phyloP scores from a whole-genome alignment of 2,888 invertebrate genomes.

The Ellobium chinense region DNA sequence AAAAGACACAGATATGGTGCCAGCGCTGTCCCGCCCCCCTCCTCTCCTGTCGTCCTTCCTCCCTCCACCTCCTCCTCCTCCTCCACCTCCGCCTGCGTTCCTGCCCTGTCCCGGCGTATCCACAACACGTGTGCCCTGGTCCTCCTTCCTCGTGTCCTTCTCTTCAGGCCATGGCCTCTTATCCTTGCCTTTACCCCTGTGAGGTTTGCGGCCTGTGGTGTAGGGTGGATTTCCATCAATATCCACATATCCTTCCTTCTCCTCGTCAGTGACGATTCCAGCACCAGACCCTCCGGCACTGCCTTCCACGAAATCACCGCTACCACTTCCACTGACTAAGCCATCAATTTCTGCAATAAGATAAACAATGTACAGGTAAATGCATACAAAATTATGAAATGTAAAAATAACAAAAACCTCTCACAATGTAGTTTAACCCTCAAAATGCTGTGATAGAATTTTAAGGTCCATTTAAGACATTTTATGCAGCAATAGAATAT shows the following conservation, averaged over 20 bases:
- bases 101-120: neutral
- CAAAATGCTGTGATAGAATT: too few species aligned
- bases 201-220: neutral
- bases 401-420: too few species aligned
- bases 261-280: conserved; percentile 27
- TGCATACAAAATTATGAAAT: too few species aligned
- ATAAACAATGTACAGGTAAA: too few species aligned
- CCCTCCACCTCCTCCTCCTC: neutral
- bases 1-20: neutral
- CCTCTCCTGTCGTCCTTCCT: conserved; percentile 7
- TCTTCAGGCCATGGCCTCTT: neutral
- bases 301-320: neutral
- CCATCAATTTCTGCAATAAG: conserved; percentile 52
- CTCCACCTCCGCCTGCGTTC: neutral
- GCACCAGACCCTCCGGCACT: conserved; percentile 25
- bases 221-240: conserved; percentile 18
- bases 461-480: too few species aligned
- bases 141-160: neutral
- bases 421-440: too few species aligned
- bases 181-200: neutral
- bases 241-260: conserved; percentile 24
- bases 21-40: neutral
- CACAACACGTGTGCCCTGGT: neutral
- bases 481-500: too few species aligned
- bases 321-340: conserved; percentile 45